These are phyloP conservation scores for Lochmaea capreae DNA, from an alignment of 2,888 invertebrate genomes.

Conservation along the genomic window DNA sequence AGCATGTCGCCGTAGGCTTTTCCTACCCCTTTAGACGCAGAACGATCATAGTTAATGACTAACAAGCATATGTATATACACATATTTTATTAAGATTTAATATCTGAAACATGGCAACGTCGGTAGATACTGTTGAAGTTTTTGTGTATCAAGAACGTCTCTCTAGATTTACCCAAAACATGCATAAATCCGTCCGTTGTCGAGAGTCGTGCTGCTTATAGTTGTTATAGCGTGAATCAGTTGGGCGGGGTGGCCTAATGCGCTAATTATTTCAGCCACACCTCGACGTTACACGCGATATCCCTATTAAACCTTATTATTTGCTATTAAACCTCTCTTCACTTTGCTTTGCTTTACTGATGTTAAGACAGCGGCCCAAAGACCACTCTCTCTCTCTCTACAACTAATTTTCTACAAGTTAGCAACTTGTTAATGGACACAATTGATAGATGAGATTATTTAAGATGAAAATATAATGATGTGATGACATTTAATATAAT, in stretches of 20 bases:
- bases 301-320: slow-evolving; percentile 54
- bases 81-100: no score
- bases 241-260: slow-evolving; percentile 60
- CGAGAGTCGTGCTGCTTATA: slow-evolving; percentile 17
- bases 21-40: no score
- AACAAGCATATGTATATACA: no score
- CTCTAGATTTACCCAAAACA: slow-evolving; percentile 30
- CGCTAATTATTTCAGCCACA: slow-evolving; percentile 61
- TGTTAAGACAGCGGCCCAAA: not conserved
- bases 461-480: not conserved
- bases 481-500: no score
- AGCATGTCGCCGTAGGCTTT: no score
- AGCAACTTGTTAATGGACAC: not conserved
- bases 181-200: slow-evolving; percentile 16
- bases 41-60: no score
- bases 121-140: not conserved
- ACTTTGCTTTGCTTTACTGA: slow-evolving; percentile 14
- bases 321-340: slow-evolving; percentile 35
- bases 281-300: slow-evolving; percentile 59
- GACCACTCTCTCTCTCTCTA: not conserved
- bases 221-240: slow-evolving; percentile 54
- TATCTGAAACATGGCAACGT: not conserved
- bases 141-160: slow-evolving; percentile 11
- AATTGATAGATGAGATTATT: not conserved
- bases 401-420: not conserved